Percentiles rank a stretch among this genome's conserved stretches.
Conservation (phyloP, 92 coral and sea anemone genomes). For the Parazoanthus swiftii region DNA sequence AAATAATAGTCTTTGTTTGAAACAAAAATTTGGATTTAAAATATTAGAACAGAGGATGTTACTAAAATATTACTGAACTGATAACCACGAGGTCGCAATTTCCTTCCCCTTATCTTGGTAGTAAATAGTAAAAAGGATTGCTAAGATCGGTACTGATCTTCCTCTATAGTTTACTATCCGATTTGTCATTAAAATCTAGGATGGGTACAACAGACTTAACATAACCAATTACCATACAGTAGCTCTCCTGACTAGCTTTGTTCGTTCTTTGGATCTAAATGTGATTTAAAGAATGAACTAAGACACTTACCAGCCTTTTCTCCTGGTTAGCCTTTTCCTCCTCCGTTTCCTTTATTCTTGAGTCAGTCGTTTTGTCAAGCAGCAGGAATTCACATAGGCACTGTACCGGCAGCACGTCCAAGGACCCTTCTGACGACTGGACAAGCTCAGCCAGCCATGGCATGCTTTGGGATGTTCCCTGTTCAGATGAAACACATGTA, state of each 20-base stretch:
- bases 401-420: constrained; percentile 96
- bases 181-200: too few species aligned
- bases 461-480: constrained; percentile 97
- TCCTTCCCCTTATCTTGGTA: too few species aligned
- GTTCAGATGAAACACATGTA: background rate
- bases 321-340: constrained; percentile 57
- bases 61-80: too few species aligned
- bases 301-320: constrained; percentile 65
- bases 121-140: too few species aligned
- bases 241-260: background rate
- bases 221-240: too few species aligned
- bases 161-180: too few species aligned
- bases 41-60: too few species aligned
- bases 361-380: constrained; percentile 72
- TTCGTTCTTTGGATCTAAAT: background rate
- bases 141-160: too few species aligned
- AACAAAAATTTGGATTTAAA: too few species aligned
- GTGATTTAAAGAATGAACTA: background rate
- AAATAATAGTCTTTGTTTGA: too few species aligned
- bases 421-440: constrained; percentile 91
- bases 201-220: too few species aligned
- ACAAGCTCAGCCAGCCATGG: constrained; percentile 99
- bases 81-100: too few species aligned
- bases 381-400: constrained; percentile 95
- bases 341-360: constrained; percentile 45